phyloP scores from a whole-genome alignment of 2,888 invertebrate species.

The Podabrus alpinus region DNA sequence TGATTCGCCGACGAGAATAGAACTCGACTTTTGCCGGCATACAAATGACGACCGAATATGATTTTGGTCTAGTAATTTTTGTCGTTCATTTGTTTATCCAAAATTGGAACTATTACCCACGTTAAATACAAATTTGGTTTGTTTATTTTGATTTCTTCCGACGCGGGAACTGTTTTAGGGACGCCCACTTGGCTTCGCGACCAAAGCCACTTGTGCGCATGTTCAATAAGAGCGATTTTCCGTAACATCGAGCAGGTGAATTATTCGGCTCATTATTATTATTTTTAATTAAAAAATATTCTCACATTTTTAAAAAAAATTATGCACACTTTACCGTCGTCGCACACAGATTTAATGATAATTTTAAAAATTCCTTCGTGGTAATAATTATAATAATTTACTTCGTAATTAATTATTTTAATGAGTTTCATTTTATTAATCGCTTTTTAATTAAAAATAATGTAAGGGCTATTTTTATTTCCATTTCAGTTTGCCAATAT shows the following conservation, averaged over 20 bases:
- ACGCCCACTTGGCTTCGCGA: slow-evolving; percentile 43
- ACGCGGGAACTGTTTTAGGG: slow-evolving; percentile 49
- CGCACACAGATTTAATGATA: neutral
- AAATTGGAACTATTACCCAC: neutral
- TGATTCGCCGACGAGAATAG: slow-evolving; percentile 7
- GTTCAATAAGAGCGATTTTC: slow-evolving; percentile 42
- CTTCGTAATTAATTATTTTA: neutral
- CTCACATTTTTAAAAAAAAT: neutral
- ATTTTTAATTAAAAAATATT: neutral
- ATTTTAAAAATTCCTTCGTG: neutral
- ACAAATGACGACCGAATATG: neutral
- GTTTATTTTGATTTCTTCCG: slow-evolving; percentile 44
- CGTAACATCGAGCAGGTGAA: slow-evolving; percentile 23
- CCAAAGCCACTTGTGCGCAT: slow-evolving; percentile 40
- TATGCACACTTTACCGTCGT: neutral
- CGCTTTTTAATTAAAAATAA: neutral
- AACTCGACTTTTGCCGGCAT: neutral
- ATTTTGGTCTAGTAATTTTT: neutral
- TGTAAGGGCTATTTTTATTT: neutral
- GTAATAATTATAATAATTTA: neutral
- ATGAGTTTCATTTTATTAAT: neutral
- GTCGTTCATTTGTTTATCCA: neutral
- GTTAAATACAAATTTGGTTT: slow-evolving; percentile 10
- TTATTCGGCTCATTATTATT: neutral
- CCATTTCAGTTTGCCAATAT: neutral